A percentile compares a stretch with the other conserved stretches of the same genome.
phyloP scores from a whole-genome alignment of 2,797 vertebrate genomes.

The Adrianichthys oophorus region DNA sequence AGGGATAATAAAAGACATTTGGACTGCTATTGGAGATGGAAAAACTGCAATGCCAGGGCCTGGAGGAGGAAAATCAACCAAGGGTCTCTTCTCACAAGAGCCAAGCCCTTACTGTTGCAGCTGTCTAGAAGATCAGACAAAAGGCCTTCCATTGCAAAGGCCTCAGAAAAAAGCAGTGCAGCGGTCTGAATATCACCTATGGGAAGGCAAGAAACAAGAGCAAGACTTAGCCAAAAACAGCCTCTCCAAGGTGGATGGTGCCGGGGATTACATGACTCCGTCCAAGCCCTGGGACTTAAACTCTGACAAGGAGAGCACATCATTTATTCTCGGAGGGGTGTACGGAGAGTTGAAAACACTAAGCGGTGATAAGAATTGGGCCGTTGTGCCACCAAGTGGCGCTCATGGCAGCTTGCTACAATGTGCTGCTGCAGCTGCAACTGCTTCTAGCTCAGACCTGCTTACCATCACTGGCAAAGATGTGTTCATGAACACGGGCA shows the following conservation, averaged over 20 bases:
- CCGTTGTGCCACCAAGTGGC: slow-evolving; percentile 86
- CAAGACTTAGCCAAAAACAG: slow-evolving; percentile 84
- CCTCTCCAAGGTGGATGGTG: slow-evolving; percentile 84
- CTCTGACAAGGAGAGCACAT: slow-evolving; percentile 86
- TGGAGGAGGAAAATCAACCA: slow-evolving; percentile 81
- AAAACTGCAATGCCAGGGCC: slow-evolving; percentile 72
- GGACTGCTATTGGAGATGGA: slow-evolving; percentile 88
- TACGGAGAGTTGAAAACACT: slow-evolving; percentile 94
- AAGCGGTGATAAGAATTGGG: slow-evolving; percentile 91
- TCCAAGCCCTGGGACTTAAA: slow-evolving; percentile 91
- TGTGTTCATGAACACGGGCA: slow-evolving; percentile 94
- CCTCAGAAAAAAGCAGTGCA: slow-evolving; percentile 90
- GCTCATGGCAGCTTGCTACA: slow-evolving; percentile 85
- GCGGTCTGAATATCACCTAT: slow-evolving; percentile 95
- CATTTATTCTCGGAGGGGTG: slow-evolving; percentile 96
- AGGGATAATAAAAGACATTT: slow-evolving; percentile 98
- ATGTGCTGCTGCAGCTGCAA: slow-evolving; percentile 80
- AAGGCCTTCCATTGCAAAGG: slow-evolving; percentile 80
- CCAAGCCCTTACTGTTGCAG: slow-evolving; percentile 84
- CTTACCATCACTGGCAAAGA: slow-evolving; percentile 95
- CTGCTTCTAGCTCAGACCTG: slow-evolving; percentile 83
- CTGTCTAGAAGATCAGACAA: slow-evolving; percentile 85
- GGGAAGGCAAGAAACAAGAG: slow-evolving; percentile 92
- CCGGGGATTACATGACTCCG: slow-evolving; percentile 94
- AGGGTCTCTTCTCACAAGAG: slow-evolving; percentile 85